These are phyloP conservation scores for Erpobdella octoculata DNA, from an alignment of 2,888 invertebrate genomes.

Conservation along the genomic window DNA sequence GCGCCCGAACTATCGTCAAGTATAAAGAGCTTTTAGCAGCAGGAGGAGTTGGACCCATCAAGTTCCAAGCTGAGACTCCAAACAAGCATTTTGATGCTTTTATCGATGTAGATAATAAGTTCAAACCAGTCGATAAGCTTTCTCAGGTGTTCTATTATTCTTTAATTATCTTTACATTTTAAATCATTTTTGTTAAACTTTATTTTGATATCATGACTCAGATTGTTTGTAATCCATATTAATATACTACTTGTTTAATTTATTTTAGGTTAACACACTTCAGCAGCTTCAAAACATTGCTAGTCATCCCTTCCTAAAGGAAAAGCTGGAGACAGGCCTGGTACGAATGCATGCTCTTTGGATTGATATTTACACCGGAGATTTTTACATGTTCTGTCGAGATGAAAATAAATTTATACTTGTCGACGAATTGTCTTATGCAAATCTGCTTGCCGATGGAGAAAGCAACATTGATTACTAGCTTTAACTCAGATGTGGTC, in stretches of 20 bases:
- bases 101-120: slow-evolving; percentile 84
- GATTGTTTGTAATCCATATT: not conserved
- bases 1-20: slow-evolving; percentile 69
- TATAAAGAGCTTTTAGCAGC: slow-evolving; percentile 48
- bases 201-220: not conserved
- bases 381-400: slow-evolving; percentile 86
- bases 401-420: slow-evolving; percentile 64
- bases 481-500: not conserved
- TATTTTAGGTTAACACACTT: slow-evolving; percentile 68
- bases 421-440: slow-evolving; percentile 29
- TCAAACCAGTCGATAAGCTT: slow-evolving; percentile 79
- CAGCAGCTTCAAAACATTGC: slow-evolving; percentile 86
- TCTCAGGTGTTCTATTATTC: slow-evolving; percentile 69
- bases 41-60: slow-evolving; percentile 64
- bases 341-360: slow-evolving; percentile 82
- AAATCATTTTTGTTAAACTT: not conserved
- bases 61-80: slow-evolving; percentile 79
- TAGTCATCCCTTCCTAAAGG: slow-evolving; percentile 80
- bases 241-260: not conserved
- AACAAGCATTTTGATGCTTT: slow-evolving; percentile 76
- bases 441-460: slow-evolving; percentile 28
- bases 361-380: slow-evolving; percentile 95
- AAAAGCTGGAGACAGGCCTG: slow-evolving; percentile 70
- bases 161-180: not conserved
- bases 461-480: slow-evolving; percentile 22